Percentiles rank a stretch among this genome's conserved stretches.
These are phyloP conservation scores for Eilema griseolum DNA, from an alignment of 2,888 invertebrate species.

Conservation along the genomic window DNA sequence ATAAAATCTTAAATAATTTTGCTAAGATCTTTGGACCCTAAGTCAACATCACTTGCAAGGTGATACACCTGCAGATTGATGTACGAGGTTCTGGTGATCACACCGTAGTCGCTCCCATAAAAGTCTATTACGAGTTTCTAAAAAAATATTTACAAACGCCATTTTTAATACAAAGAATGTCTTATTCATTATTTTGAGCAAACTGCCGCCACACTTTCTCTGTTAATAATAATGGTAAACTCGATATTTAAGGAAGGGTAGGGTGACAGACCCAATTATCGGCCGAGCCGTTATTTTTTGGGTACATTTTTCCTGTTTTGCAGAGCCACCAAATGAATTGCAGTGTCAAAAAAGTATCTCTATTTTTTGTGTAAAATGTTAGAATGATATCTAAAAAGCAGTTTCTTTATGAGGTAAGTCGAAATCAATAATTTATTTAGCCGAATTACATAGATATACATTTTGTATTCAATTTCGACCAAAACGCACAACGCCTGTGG, in stretches of 20 bases:
- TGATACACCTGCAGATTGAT: too few species aligned
- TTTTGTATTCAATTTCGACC: too few species aligned
- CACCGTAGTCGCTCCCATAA: too few species aligned
- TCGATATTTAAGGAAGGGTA: constrained; percentile 39
- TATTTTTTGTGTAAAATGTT: not conserved
- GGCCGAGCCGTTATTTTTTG: constrained; percentile 30
- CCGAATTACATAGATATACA: too few species aligned
- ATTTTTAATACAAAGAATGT: not conserved
- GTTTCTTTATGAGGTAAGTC: too few species aligned
- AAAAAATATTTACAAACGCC: not conserved
- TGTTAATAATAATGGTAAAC: constrained; percentile 49
- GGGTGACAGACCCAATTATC: constrained; percentile 41
- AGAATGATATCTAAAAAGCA: not conserved
- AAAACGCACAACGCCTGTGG: too few species aligned
- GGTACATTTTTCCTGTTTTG: constrained; percentile 20
- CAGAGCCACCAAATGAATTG: constrained; percentile 12
- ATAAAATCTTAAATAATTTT: too few species aligned
- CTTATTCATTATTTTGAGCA: not conserved
- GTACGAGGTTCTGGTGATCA: too few species aligned
- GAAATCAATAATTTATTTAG: too few species aligned
- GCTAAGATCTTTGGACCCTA: too few species aligned
- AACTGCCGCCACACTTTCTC: constrained; percentile 25
- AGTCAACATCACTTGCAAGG: too few species aligned
- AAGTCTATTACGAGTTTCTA: not conserved
- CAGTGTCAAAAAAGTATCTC: not conserved